Conservation (phyloP, 2,113 vertebrate species). For the Climacteris rufus region DNA sequence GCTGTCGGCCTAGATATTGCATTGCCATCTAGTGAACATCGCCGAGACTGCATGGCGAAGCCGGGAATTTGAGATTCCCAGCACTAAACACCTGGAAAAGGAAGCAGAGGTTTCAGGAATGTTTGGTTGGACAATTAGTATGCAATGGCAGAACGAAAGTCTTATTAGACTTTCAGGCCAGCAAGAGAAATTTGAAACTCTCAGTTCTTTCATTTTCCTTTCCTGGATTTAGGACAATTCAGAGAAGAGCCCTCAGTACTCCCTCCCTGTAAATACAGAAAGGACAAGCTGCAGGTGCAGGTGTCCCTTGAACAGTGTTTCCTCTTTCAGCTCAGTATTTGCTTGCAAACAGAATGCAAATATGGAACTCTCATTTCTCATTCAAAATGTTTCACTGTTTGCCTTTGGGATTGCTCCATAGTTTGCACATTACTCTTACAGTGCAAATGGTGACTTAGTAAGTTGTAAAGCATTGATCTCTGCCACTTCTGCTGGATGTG, state of each 20-base stretch:
- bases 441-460: fast-evolving
- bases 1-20: background rate
- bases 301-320: background rate
- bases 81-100: fast-evolving
- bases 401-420: background rate
- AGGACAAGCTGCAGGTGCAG: background rate
- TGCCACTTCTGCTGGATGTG: background rate
- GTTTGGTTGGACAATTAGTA: fast-evolving
- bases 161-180: background rate
- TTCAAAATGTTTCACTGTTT: background rate
- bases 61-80: too few species aligned
- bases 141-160: background rate
- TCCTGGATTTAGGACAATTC: background rate
- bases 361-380: background rate
- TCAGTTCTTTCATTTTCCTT: background rate
- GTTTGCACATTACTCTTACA: background rate
- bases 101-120: background rate
- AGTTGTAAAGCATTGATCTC: background rate
- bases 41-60: background rate
- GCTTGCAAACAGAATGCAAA: background rate
- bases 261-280: background rate
- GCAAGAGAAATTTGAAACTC: background rate
- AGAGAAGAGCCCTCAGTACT: fast-evolving
- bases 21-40: constrained; percentile 44
- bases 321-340: background rate